Evolutionary conservation across 2,113 vertebrate species (phyloP).

Genomic region (Petromus typicus): DNA sequence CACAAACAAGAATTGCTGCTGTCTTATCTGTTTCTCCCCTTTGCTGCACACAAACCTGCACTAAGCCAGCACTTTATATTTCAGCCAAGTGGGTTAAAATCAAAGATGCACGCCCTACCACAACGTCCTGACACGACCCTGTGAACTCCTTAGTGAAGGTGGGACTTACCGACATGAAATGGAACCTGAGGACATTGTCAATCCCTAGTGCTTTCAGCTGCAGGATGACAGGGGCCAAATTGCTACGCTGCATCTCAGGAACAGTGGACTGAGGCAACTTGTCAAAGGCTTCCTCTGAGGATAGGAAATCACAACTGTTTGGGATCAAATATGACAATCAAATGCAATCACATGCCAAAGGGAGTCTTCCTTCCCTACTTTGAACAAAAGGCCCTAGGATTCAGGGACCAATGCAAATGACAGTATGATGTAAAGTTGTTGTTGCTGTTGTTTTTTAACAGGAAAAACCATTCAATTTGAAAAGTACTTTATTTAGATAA

Average conservation of each 20-base stretch:
- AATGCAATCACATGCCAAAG: not conserved
- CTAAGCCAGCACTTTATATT: not conserved
- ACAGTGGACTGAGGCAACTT: slow-evolving; percentile 93
- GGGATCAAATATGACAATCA: slow-evolving; percentile 48
- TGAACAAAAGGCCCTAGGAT: not conserved
- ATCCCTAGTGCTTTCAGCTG: slow-evolving; percentile 99
- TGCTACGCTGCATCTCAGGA: slow-evolving; percentile 98
- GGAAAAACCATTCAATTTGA: not conserved
- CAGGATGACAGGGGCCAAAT: slow-evolving; percentile 96
- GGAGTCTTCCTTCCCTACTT: not conserved
- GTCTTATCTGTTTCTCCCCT: not conserved
- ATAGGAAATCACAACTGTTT: slow-evolving; percentile 61
- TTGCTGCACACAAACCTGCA: not conserved
- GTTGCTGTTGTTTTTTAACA: no score
- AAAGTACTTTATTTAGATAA: not conserved
- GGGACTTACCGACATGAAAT: slow-evolving; percentile 96
- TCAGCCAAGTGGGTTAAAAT: not conserved
- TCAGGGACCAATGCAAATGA: not conserved
- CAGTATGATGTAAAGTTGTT: not conserved
- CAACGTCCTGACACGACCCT: not conserved
- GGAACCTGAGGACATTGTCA: slow-evolving; percentile 98
- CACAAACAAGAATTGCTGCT: not conserved
- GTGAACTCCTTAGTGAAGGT: not conserved
- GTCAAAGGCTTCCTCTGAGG: slow-evolving; percentile 97
- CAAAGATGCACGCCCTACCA: accelerated